These are phyloP conservation scores for Spea multiplicata DNA, from an alignment of 2,113 vertebrate species.

Conservation along the genomic window DNA sequence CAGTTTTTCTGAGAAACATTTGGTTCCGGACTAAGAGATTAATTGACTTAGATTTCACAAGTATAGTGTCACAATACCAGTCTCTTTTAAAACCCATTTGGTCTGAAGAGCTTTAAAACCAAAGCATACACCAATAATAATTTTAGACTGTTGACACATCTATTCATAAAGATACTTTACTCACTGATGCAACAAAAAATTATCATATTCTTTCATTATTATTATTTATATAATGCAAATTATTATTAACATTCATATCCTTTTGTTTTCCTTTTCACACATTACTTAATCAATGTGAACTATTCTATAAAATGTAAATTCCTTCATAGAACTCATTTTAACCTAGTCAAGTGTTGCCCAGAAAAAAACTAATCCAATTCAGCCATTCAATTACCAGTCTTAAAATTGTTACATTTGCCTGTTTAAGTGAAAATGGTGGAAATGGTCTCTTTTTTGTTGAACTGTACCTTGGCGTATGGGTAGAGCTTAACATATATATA, in stretches of 20 bases:
- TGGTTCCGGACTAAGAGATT: constrained; percentile 15
- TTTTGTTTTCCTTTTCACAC: constrained; percentile 90
- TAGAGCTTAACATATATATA: too few species aligned
- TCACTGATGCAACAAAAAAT: constrained; percentile 79
- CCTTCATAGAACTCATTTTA: constrained; percentile 96
- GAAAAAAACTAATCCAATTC: constrained; percentile 97
- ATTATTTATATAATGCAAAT: constrained; percentile 99
- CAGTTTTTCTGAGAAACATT: constrained; percentile 10
- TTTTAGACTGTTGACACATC: constrained; percentile 41
- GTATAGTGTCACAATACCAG: constrained; percentile 14
- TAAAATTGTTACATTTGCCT: constrained; percentile 60
- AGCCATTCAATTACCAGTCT: constrained; percentile 99
- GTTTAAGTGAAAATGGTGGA: too few species aligned
- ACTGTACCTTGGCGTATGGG: too few species aligned
- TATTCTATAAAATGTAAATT: constrained; percentile 98
- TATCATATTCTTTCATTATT: constrained; percentile 77
- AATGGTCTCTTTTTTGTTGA: too few species aligned
- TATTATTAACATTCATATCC: constrained; percentile 92
- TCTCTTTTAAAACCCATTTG: constrained; percentile 19
- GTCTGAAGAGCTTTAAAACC: constrained; percentile 30
- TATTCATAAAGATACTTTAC: constrained; percentile 72
- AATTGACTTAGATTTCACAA: constrained; percentile 37
- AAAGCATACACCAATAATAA: constrained; percentile 26
- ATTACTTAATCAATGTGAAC: constrained; percentile 99
- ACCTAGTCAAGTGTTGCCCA: constrained; percentile 99